A percentile compares a stretch with the other conserved stretches of the same genome.
These are phyloP conservation scores for Pinctada fucata DNA, from an alignment of 2,888 invertebrate species.

Conservation along the genomic window DNA sequence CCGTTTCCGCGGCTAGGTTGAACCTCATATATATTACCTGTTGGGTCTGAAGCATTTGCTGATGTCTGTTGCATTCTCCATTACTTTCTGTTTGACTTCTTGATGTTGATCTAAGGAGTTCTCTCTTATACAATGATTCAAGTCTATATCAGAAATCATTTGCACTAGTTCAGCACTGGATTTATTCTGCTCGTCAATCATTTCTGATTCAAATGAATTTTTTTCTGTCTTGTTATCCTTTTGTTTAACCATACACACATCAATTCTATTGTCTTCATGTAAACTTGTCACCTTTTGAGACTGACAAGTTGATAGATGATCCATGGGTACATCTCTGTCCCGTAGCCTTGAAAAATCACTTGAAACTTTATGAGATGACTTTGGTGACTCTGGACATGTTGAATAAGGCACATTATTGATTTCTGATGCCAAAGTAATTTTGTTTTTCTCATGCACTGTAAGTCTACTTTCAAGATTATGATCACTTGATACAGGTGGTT, in stretches of 20 bases:
- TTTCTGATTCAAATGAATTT: background rate
- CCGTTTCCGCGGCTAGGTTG: too few species aligned
- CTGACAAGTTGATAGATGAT: background rate
- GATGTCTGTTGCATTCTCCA: background rate
- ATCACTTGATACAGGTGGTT: too few species aligned
- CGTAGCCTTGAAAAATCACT: background rate
- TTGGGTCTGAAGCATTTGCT: background rate
- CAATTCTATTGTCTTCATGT: too few species aligned
- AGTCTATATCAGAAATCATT: background rate
- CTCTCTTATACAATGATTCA: background rate
- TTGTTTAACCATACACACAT: too few species aligned
- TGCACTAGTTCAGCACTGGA: background rate
- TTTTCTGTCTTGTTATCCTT: background rate
- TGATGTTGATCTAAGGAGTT: background rate
- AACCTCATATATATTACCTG: background rate
- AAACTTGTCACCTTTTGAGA: background rate
- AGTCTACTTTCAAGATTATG: too few species aligned
- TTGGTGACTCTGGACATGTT: too few species aligned
- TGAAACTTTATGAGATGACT: too few species aligned
- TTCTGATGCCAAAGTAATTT: too few species aligned
- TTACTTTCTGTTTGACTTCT: background rate
- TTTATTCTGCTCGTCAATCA: background rate
- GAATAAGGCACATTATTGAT: too few species aligned
- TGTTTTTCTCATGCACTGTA: too few species aligned
- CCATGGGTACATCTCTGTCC: background rate